Base-by-base conservation (phyloP, 1,140 invertebrate genomes). In the Drosophila dunni region DNA sequence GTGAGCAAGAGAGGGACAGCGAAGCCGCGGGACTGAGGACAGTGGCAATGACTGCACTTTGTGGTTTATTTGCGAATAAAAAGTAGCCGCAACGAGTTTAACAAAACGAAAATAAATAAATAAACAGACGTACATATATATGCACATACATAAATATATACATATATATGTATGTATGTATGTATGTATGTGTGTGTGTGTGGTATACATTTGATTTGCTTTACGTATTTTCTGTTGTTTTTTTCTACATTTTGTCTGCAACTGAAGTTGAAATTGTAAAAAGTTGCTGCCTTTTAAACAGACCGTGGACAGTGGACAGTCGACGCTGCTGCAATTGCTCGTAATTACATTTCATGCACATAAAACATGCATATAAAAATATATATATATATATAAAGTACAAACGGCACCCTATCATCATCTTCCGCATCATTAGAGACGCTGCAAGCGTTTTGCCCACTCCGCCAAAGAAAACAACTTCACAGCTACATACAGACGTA, bases 211-310 rank as follows among this genome's bases (percentile, higher is more conserved):
- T 83, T 86, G 79, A 88, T 86, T 86, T 86, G 73, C 48, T 40
- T 36, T 42, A 48, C 36, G 13, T 70, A 53, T 78, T 42, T 63
- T 72, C 63, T 51, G 78, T 71, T 17, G 69, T 57, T 78, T 46
- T 60, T 72, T 67, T 46, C 79, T 75, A 69, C 62, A 58, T 64
- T 58, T 48, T 75, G 54, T 56, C 76, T 84, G 81, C 81, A 71
- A 63, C 63, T 85, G 84, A 86, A 88, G 83, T 88, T 86, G 75
- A 82, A 86, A 86, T 79, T 88, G 78, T 81, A 64, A 80, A 84
- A 83, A 84, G 81, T 85, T 84, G 81, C 50, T 46, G 74, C 58
- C 6, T 29, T 29, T 29, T 29, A 29, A 29, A 29, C 24, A 29
- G 24, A 29, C 33, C n/a, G n/a, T 34, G 11, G 20, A 17, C 20